phyloP scores from a whole-genome alignment of 2,797 vertebrate species.

The Bovichtus variegatus region DNA sequence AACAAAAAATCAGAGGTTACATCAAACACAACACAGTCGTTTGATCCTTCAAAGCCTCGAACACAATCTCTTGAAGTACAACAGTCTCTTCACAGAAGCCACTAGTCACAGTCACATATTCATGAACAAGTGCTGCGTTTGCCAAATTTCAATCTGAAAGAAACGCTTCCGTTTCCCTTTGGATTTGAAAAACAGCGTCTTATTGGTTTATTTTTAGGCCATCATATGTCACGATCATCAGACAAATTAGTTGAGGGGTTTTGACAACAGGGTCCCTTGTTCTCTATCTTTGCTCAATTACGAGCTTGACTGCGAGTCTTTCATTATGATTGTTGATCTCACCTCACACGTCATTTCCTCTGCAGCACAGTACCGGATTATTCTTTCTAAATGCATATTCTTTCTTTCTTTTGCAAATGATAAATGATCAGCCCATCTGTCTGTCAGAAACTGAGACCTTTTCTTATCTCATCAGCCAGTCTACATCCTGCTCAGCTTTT shows the following conservation, averaged over 20 bases:
- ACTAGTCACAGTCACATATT: conserved; percentile 70
- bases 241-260: conserved; percentile 65
- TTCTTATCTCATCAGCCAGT: conserved; percentile 45
- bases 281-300: conserved; percentile 53
- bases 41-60: conserved; percentile 71
- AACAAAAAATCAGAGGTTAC: conserved; percentile 66
- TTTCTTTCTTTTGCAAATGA: conserved; percentile 26
- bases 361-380: conserved; percentile 2
- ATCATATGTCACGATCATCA: conserved; percentile 51
- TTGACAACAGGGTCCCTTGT: conserved; percentile 44
- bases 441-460: conserved; percentile 30
- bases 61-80: conserved; percentile 64
- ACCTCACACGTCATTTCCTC: conserved; percentile 38
- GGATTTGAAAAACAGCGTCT: conserved; percentile 37
- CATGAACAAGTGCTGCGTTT: conserved; percentile 53
- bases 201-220: conserved; percentile 67
- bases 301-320: conserved; percentile 9
- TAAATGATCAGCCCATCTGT: conserved; percentile 24
- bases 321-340: conserved; percentile 41
- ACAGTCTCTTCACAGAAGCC: conserved; percentile 56
- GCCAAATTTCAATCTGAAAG: conserved; percentile 59
- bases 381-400: background rate
- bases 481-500: conserved; percentile 18
- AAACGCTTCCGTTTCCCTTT: conserved; percentile 60
- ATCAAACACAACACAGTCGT: conserved; percentile 70